Base-by-base conservation (phyloP, 2,113 vertebrate genomes). In the Oryzias curvinotus region DNA sequence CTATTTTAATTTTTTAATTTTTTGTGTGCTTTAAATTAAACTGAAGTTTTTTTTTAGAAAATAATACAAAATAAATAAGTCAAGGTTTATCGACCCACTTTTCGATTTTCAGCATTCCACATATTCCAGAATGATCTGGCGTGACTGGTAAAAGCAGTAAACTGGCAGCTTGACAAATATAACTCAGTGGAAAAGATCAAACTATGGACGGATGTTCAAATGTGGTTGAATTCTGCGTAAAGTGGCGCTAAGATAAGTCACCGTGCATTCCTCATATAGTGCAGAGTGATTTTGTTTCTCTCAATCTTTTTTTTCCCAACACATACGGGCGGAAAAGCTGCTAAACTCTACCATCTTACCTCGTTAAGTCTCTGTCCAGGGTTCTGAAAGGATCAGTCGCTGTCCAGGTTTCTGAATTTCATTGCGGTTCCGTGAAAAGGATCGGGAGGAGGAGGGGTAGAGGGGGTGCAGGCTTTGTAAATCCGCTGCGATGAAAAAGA, bases 401-500 rank as follows among this genome's bases (percentile, higher is more conserved):
- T 81, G 83, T 86, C 83, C 75, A 56, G 46, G 66, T 76, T 75
- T 58, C 83, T 74, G 85, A 49, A 78, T 55, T 4, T 68, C 80
- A 73, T 78, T 14, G 67, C 82, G 78, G 61, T 64, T 85, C 69
- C 41, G 65, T 49, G 41, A 62, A 36, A 36, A 36, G 8, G 36
- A 36, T 36, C 36, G 8, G 36, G 36, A 36, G 8, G 8, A 36
- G 36, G 36, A 36, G 5, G 28, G 6, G 36, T 23, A 23, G 36
- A 12, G 36, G 36, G 36, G 8, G 1, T 36, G 36, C 36, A 66
- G 56, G 56, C 49, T 82, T 85, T 82, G 76, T 86, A 87, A 86
- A 90, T 90, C 89, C 89, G 80, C 78, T 77, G 71, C 56, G 52
- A 73, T 30, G 60, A 55, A 77, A 78, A 77, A 28, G 65, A 36